Conservation (phyloP, 2,797 vertebrate genomes). For the Crotalus adamanteus region DNA sequence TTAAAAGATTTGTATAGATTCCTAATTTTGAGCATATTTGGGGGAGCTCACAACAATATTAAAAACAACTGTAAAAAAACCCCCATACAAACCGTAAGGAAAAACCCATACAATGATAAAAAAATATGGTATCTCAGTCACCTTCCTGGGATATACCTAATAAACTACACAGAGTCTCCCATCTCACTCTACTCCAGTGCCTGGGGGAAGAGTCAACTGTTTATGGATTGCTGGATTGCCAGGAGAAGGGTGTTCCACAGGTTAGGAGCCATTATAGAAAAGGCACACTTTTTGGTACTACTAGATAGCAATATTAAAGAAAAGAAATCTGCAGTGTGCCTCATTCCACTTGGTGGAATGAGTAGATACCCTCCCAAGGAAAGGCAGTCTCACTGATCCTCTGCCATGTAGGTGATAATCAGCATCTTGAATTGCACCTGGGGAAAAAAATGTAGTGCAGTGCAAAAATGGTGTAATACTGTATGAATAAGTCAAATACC, state of each 20-base stretch:
- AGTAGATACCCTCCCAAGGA: neutral
- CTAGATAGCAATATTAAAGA: neutral
- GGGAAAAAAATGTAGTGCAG: neutral
- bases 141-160: neutral
- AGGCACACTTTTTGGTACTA: neutral
- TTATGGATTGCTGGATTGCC: neutral
- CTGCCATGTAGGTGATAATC: neutral
- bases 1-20: neutral
- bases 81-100: neutral
- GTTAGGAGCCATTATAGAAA: neutral
- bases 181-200: neutral
- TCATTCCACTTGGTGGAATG: neutral
- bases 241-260: neutral
- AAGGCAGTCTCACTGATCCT: neutral
- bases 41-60: neutral
- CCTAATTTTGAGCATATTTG: neutral
- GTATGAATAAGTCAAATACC: neutral
- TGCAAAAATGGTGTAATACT: neutral
- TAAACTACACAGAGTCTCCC: neutral
- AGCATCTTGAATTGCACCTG: neutral
- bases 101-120: neutral
- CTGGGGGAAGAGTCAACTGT: neutral
- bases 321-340: neutral
- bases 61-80: neutral
- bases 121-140: neutral